Evolutionary conservation across 1,140 invertebrate species (phyloP).

Genomic region (Anastrepha ludens): DNA sequence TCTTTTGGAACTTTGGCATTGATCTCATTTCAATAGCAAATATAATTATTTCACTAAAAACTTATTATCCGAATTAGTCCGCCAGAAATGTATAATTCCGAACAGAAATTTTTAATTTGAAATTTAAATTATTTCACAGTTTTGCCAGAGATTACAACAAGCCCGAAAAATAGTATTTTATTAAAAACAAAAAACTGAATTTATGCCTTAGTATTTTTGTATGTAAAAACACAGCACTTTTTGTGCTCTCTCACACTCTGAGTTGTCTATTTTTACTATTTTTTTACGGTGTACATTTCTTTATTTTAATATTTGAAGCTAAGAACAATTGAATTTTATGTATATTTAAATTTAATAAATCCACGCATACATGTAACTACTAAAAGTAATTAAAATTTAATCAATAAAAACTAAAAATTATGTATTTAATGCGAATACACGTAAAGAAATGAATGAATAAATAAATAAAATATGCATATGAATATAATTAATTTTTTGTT

Average conservation of each 20-base stretch:
- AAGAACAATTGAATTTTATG: slow-evolving; percentile 10
- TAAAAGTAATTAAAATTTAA: slow-evolving; percentile 22
- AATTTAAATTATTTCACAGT: too few relatives aligned
- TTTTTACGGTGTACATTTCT: background rate
- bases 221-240: background rate
- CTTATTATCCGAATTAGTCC: too few relatives aligned
- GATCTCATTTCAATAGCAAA: too few relatives aligned
- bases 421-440: slow-evolving; percentile 35
- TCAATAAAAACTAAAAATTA: slow-evolving; percentile 37
- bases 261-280: background rate
- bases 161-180: too few relatives aligned
- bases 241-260: background rate
- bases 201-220: background rate
- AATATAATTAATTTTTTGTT: background rate
- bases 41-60: too few relatives aligned
- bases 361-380: slow-evolving; percentile 17
- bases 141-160: too few relatives aligned
- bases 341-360: slow-evolving; percentile 31
- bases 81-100: too few relatives aligned
- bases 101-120: too few relatives aligned
- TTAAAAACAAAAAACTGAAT: background rate
- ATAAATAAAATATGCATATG: background rate
- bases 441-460: slow-evolving; percentile 27
- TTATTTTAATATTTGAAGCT: background rate
- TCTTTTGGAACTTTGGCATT: too few relatives aligned